Evolutionary conservation across 2,888 invertebrate genomes (phyloP).

Genomic region (Eugnorisma glareosa): DNA sequence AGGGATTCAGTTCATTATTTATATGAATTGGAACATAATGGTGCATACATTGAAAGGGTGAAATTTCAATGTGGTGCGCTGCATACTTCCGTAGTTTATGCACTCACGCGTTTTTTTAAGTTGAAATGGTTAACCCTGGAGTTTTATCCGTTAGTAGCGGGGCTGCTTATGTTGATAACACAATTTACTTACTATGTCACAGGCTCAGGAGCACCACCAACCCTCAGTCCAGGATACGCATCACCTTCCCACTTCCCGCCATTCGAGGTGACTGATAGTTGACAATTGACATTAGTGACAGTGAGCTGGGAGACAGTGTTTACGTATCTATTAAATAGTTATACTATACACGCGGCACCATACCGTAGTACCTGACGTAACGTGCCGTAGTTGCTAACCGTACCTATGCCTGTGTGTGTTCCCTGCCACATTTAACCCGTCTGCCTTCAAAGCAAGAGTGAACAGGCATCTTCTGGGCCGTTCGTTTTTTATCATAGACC

Average conservation of each 20-base stretch:
- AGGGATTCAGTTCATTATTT: not conserved
- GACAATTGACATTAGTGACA: not conserved
- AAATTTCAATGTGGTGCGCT: not conserved
- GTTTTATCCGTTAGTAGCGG: no score
- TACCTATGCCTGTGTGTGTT: no score
- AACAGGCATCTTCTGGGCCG: no score
- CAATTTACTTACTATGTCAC: not conserved
- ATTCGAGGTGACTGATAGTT: not conserved
- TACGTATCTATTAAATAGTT: no score
- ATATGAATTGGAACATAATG: not conserved
- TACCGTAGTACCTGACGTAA: not conserved
- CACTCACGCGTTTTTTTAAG: not conserved
- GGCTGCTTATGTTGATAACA: not conserved
- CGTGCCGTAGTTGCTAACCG: not conserved
- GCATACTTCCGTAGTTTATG: not conserved
- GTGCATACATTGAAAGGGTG: not conserved
- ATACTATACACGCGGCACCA: no score
- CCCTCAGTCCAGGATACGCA: accelerated
- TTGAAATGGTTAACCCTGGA: not conserved
- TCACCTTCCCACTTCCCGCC: not conserved
- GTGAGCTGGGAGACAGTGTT: not conserved
- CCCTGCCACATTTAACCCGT: not conserved
- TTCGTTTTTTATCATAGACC: no score
- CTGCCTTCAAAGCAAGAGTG: no score
- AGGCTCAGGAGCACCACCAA: not conserved